These are phyloP conservation scores for Lagopus leucura DNA, from an alignment of 2,113 vertebrate species.

Conservation along the genomic window DNA sequence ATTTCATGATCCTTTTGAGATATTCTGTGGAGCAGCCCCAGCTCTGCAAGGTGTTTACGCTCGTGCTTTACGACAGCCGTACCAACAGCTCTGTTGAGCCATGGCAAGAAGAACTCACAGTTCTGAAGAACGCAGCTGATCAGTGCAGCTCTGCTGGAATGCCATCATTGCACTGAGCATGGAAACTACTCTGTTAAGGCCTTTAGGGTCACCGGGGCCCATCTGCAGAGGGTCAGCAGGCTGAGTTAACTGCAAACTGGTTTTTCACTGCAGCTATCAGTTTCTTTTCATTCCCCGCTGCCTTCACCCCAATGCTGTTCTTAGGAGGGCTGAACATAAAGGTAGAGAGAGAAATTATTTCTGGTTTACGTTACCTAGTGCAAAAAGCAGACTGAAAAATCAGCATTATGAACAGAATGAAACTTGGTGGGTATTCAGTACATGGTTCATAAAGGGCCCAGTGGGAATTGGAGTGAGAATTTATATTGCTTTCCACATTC, in stretches of 20 bases:
- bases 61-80: neutral
- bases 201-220: neutral
- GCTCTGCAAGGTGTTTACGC: neutral
- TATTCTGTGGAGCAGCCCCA: fast-evolving
- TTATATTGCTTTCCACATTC: neutral
- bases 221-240: neutral
- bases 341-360: neutral
- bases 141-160: neutral
- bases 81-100: neutral
- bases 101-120: neutral
- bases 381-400: neutral
- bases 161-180: neutral
- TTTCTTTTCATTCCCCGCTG: neutral
- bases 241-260: neutral
- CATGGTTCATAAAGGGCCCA: neutral
- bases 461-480: neutral
- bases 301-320: neutral
- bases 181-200: neutral
- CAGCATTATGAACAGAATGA: neutral
- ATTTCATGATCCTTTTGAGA: neutral
- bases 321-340: neutral
- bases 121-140: neutral
- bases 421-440: neutral
- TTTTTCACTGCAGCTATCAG: neutral
- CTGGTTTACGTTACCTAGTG: neutral